phyloP scores from a whole-genome alignment of 2,113 vertebrate genomes.

The Cyanoderma ruficeps region DNA sequence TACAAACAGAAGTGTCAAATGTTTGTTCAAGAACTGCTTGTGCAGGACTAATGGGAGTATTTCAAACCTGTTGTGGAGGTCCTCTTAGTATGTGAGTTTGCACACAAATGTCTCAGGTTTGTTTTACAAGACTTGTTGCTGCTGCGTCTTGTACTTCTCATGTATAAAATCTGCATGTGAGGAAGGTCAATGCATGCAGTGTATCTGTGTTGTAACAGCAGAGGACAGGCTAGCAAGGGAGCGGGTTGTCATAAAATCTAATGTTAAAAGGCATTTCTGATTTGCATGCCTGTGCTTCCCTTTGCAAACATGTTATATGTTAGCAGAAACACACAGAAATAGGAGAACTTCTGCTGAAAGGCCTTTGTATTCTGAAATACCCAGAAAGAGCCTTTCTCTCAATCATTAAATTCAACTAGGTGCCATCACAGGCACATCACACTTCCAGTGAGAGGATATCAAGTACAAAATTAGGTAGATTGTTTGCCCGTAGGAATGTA shows the following conservation, averaged over 20 bases:
- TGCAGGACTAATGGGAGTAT: neutral
- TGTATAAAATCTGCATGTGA: neutral
- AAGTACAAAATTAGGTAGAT: neutral
- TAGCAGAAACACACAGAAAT: neutral
- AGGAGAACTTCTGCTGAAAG: neutral
- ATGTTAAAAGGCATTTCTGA: neutral
- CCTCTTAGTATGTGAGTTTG: neutral
- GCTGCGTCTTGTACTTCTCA: neutral
- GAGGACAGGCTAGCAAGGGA: neutral
- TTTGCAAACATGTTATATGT: neutral
- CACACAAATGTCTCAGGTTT: neutral
- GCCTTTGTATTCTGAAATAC: neutral
- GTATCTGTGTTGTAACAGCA: neutral
- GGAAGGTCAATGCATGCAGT: neutral
- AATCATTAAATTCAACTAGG: neutral
- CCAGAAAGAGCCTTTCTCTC: neutral
- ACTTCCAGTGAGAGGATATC: neutral
- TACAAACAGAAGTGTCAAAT: neutral
- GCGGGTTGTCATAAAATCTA: neutral
- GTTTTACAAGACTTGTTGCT: neutral
- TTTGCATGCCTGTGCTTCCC: neutral
- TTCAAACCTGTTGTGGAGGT: neutral
- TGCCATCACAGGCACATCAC: neutral
- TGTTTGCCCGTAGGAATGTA: rapidly evolving
- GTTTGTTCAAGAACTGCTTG: neutral